phyloP scores from a whole-genome alignment of 2,797 vertebrate genomes.

The Ceryle rudis region DNA sequence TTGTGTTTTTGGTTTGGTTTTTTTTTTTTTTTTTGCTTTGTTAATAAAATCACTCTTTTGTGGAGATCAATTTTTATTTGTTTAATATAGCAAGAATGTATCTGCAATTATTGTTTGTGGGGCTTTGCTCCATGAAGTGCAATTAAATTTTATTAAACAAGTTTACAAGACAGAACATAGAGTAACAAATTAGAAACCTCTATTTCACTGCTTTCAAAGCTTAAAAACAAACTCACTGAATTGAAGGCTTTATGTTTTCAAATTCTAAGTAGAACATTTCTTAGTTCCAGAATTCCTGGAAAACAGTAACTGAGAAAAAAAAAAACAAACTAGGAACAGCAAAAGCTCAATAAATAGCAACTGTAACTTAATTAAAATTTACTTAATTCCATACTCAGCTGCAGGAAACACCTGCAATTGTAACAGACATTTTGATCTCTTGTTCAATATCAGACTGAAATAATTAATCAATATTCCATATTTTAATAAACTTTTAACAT shows the following conservation, averaged over 20 bases:
- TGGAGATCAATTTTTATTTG: neutral
- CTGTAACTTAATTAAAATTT: slow-evolving; percentile 59
- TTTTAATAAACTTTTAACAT: neutral
- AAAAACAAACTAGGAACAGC: slow-evolving; percentile 9
- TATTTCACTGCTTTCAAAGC: slow-evolving; percentile 57
- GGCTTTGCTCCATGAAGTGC: slow-evolving; percentile 46
- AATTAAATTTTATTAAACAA: slow-evolving; percentile 62
- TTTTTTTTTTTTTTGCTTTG: neutral
- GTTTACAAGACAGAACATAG: slow-evolving; percentile 50
- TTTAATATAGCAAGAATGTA: slow-evolving; percentile 40
- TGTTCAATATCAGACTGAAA: neutral
- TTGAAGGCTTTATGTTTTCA: slow-evolving; percentile 72
- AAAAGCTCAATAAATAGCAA: slow-evolving; percentile 65
- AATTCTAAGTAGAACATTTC: slow-evolving; percentile 80
- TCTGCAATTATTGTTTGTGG: slow-evolving; percentile 35
- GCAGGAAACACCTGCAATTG: slow-evolving; percentile 38
- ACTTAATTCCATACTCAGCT: slow-evolving; percentile 44
- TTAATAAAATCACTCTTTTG: slow-evolving; percentile 37
- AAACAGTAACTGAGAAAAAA: slow-evolving; percentile 78
- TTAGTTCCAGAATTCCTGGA: slow-evolving; percentile 84
- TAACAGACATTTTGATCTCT: neutral
- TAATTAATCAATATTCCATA: neutral
- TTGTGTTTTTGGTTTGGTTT: slow-evolving; percentile 3
- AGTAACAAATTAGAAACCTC: slow-evolving; percentile 62
- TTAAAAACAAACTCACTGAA: slow-evolving; percentile 69